A percentile compares a stretch with the other conserved stretches of the same genome.
phyloP scores from a whole-genome alignment of 2,113 vertebrate genomes.

The Cephalopterus ornatus region DNA sequence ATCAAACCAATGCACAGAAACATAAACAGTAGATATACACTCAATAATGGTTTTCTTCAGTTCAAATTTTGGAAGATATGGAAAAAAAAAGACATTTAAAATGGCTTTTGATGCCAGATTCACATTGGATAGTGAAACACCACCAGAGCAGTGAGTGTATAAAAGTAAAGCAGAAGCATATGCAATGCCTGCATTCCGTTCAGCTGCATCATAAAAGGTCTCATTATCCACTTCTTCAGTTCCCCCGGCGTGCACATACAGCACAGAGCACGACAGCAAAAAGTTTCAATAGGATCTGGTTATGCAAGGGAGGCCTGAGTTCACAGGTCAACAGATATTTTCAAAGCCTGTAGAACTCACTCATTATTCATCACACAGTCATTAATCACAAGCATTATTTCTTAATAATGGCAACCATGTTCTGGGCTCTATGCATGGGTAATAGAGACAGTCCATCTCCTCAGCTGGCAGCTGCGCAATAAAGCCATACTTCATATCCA shows the following conservation, averaged over 20 bases:
- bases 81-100: not conserved
- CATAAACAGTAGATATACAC: not conserved
- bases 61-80: not conserved
- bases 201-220: not conserved
- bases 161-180: not conserved
- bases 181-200: not conserved
- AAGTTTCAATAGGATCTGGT: not conserved
- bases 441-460: not conserved
- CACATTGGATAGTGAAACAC: not conserved
- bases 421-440: not conserved
- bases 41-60: not conserved
- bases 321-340: not conserved
- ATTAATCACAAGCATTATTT: constrained; percentile 2
- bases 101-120: not conserved
- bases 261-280: not conserved
- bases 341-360: not conserved
- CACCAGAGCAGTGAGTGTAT: not conserved
- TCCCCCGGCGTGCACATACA: not conserved
- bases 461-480: not conserved
- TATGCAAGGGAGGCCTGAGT: not conserved
- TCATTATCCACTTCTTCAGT: not conserved
- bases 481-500: not conserved
- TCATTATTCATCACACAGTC: not conserved
- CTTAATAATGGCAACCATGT: not conserved
- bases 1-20: not conserved